Conservation (phyloP, 2,113 vertebrate genomes). For the Ailuropoda melanoleuca region DNA sequence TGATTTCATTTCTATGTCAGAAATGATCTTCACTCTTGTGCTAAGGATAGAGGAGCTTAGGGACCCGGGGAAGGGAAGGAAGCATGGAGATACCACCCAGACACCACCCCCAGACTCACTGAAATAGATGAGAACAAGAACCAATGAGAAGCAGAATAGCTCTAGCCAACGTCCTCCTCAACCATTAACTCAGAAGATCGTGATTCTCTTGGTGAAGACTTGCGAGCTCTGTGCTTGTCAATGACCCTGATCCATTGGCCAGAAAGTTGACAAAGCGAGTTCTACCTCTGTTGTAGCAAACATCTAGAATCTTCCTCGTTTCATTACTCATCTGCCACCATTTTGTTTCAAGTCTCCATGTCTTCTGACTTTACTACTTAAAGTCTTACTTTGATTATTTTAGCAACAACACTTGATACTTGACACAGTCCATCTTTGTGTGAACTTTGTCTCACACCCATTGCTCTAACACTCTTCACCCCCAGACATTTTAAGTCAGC, state of each 20-base stretch:
- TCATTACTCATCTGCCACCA: not conserved
- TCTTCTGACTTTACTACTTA: not conserved
- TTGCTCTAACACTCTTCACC: not conserved
- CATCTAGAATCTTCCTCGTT: not conserved
- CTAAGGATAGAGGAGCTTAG: not conserved
- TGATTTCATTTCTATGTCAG: conserved; percentile 58
- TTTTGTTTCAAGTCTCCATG: not conserved
- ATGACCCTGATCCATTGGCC: not conserved
- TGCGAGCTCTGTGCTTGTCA: not conserved
- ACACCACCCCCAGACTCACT: not conserved
- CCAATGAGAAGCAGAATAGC: conserved; percentile 3
- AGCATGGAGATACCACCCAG: not conserved
- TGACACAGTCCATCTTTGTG: not conserved
- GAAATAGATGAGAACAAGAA: conserved; percentile 8
- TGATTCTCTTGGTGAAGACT: not conserved
- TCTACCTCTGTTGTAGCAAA: not conserved
- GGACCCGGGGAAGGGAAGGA: not conserved
- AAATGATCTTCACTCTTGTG: conserved; percentile 16
- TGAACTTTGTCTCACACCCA: not conserved
- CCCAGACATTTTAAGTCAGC: not conserved
- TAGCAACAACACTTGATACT: not conserved
- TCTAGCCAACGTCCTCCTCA: not conserved
- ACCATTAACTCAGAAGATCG: not conserved
- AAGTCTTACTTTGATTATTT: not conserved
- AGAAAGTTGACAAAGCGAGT: not conserved